Percentiles rank a stretch among this genome's conserved stretches.
phyloP scores from a whole-genome alignment of 2,888 invertebrate species.

The Orthonychiurus folsomi region DNA sequence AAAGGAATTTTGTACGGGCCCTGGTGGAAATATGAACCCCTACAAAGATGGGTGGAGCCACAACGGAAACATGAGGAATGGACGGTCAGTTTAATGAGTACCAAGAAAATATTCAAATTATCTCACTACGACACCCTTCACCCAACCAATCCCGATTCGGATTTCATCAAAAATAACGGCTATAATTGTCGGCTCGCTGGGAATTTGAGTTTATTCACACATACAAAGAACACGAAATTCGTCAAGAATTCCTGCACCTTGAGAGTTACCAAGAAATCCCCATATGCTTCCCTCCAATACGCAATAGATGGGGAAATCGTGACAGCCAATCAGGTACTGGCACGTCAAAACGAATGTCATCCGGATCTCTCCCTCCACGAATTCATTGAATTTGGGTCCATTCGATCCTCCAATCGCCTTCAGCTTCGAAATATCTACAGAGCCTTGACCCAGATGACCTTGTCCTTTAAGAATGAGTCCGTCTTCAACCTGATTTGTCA shows the following conservation, averaged over 20 bases:
- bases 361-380: slow-evolving; percentile 16
- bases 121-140: slow-evolving; percentile 2
- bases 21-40: background rate
- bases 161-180: slow-evolving; percentile 7
- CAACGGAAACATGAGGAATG: background rate
- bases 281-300: background rate
- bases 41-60: background rate
- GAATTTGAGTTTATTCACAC: background rate
- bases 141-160: slow-evolving; percentile 3
- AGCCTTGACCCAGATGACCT: slow-evolving; percentile 12
- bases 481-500: slow-evolving; percentile 20
- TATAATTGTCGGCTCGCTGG: background rate
- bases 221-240: too few species aligned
- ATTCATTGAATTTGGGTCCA: slow-evolving; percentile 15
- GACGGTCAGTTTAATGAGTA: slow-evolving; percentile 4
- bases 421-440: slow-evolving; percentile 16
- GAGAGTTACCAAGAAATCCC: background rate
- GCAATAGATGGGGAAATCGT: background rate
- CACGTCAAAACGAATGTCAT: slow-evolving; percentile 19
- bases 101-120: background rate
- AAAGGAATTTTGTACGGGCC: background rate
- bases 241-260: background rate
- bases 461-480: slow-evolving; percentile 18
- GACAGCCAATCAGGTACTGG: slow-evolving; percentile 16
- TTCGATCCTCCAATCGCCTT: slow-evolving; percentile 11